Conservation (phyloP, 2,888 invertebrate species). For the Diaperis boleti region DNA sequence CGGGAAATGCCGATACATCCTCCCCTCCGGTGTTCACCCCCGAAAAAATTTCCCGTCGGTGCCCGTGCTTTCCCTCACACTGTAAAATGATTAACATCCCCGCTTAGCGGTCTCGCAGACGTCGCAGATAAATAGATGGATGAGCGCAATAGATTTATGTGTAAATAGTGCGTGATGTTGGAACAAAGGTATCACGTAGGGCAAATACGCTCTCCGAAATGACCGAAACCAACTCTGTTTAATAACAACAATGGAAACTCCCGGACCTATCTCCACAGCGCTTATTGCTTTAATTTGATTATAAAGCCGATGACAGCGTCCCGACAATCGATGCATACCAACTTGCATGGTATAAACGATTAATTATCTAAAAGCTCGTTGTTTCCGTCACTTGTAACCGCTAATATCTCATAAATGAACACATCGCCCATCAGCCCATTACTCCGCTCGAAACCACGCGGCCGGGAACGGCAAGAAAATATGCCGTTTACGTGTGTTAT, state of each 20-base stretch:
- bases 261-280: conserved; percentile 28
- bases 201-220: conserved; percentile 32
- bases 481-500: too few species aligned
- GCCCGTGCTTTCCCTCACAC: too few species aligned
- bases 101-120: conserved; percentile 2
- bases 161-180: conserved; percentile 31
- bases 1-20: too few species aligned
- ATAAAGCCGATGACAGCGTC: conserved; percentile 33
- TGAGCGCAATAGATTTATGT: conserved; percentile 24
- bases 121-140: conserved; percentile 7
- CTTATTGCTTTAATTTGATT: conserved; percentile 37
- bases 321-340: conserved; percentile 38
- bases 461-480: too few species aligned
- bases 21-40: too few species aligned
- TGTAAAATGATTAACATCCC: conserved; percentile 13
- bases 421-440: conserved; percentile 16
- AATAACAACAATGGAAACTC: conserved; percentile 37
- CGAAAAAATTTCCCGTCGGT: too few species aligned
- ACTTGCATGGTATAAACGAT: conserved; percentile 38
- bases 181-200: conserved; percentile 36
- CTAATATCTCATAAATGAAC: conserved; percentile 34
- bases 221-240: conserved; percentile 29
- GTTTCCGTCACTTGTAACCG: conserved; percentile 34
- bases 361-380: conserved; percentile 39
- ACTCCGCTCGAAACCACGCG: neutral